Evolutionary conservation across 2,797 vertebrate genomes (phyloP).

Genomic region (Pseudotriccus pelzelni): DNA sequence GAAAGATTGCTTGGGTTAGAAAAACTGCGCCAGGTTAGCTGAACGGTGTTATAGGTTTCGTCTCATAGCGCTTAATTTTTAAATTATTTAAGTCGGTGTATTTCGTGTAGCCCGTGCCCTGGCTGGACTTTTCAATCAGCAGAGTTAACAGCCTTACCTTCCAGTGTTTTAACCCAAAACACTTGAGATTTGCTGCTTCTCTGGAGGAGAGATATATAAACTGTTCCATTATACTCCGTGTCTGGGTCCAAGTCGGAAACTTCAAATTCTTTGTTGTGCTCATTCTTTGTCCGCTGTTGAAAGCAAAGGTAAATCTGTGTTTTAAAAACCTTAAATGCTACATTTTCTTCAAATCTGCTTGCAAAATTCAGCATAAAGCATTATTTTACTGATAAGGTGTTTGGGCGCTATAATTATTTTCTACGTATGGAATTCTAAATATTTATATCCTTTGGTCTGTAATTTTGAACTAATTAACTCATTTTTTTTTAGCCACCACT

Average conservation of each 20-base stretch:
- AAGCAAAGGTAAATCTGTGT: neutral
- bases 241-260: conserved; percentile 69
- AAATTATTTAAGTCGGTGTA: neutral
- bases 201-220: neutral
- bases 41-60: neutral
- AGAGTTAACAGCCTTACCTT: conserved; percentile 59
- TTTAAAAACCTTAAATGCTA: neutral
- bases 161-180: conserved; percentile 66
- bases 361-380: neutral
- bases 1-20: neutral
- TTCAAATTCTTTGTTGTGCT: conserved; percentile 66
- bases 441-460: neutral
- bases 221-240: conserved; percentile 68
- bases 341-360: neutral
- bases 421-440: neutral
- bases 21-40: neutral
- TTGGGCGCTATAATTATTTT: neutral
- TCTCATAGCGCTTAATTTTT: neutral
- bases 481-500: neutral
- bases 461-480: neutral
- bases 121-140: neutral
- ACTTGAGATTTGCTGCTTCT: conserved; percentile 49
- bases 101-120: neutral
- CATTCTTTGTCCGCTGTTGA: conserved; percentile 43
- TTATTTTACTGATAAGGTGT: neutral